Percentiles rank a stretch among this genome's conserved stretches.
These are phyloP conservation scores for Tringa solitaria DNA, from an alignment of 2,113 vertebrate genomes.

Conservation along the genomic window DNA sequence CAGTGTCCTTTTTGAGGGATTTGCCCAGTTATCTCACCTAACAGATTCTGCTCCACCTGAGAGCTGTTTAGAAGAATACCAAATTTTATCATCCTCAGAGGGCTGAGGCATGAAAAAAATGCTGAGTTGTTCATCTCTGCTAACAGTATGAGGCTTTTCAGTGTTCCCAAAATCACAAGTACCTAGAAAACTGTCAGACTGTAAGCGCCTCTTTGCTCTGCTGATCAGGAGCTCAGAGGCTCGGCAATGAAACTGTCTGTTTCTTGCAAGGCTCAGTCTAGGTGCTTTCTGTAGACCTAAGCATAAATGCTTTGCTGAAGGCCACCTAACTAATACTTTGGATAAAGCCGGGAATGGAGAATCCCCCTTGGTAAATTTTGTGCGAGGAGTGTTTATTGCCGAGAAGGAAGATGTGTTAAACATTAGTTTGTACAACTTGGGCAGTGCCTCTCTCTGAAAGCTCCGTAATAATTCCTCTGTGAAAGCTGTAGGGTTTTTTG, in stretches of 20 bases:
- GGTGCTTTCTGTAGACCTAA: background rate
- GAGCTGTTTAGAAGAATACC: background rate
- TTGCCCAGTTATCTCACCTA: background rate
- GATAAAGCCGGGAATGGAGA: background rate
- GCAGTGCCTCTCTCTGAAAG: background rate
- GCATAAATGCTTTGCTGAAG: background rate
- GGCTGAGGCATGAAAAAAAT: background rate
- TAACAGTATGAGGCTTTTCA: background rate
- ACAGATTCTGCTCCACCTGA: background rate
- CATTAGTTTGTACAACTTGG: background rate
- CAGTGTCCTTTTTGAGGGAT: background rate
- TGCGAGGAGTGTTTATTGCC: background rate
- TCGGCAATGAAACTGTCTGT: background rate
- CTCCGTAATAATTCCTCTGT: background rate
- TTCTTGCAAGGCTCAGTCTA: background rate
- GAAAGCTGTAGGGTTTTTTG: background rate
- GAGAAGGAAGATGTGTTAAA: background rate
- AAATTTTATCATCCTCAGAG: background rate
- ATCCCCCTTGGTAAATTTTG: background rate
- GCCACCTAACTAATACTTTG: background rate
- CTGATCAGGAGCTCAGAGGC: background rate
- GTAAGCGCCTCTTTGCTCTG: background rate
- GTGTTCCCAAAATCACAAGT: background rate
- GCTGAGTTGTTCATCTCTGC: background rate
- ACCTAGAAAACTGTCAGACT: background rate